phyloP scores from a whole-genome alignment of 2,797 vertebrate genomes.

The Acridotheres tristis region DNA sequence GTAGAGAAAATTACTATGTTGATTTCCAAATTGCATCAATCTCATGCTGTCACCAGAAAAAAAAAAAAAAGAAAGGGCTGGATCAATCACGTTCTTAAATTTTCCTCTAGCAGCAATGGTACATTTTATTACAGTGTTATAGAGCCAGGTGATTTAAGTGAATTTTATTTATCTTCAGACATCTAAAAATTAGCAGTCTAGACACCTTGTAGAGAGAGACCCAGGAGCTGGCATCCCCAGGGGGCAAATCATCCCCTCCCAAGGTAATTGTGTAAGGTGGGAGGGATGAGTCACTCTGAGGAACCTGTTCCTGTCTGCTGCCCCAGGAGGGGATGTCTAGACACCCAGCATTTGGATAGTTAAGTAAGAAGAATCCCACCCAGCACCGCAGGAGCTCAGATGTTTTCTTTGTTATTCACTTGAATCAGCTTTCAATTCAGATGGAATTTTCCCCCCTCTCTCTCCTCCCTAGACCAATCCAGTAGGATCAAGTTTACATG shows the following conservation, averaged over 20 bases:
- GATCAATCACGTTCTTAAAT: background rate
- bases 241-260: background rate
- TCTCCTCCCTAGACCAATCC: background rate
- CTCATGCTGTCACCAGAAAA: background rate
- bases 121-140: background rate
- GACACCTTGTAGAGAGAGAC: background rate
- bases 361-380: background rate
- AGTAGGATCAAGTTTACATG: background rate
- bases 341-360: background rate
- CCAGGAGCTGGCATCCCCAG: background rate
- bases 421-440: background rate
- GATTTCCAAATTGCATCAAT: background rate
- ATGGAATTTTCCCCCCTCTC: background rate
- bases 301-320: background rate
- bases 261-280: background rate
- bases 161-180: conserved; percentile 31
- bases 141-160: background rate
- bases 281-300: background rate
- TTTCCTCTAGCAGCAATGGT: background rate
- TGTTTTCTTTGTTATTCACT: background rate
- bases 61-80: background rate
- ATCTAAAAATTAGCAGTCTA: conserved; percentile 32
- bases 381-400: background rate
- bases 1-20: background rate
- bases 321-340: background rate